Conservation (phyloP, 1,140 invertebrate species). For the Drosophila sturtevanti region DNA sequence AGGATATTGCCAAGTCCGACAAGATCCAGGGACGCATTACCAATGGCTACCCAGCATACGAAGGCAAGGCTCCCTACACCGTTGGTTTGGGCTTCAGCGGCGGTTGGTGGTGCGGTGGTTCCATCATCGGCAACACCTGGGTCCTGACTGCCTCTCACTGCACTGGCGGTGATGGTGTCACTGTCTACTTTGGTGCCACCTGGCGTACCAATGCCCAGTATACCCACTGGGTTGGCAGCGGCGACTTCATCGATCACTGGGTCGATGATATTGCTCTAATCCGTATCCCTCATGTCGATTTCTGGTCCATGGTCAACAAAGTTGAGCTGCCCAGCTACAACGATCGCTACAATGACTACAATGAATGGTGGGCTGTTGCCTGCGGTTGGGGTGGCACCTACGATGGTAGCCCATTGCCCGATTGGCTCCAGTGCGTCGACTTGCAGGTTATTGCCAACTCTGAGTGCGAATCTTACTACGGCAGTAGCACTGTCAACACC, state of each 20-base stretch:
- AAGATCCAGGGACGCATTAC: conserved; percentile 25
- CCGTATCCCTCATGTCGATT: conserved; percentile 31
- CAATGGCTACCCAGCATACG: conserved; percentile 42
- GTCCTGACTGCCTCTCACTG: conserved; percentile 86
- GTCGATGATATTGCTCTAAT: conserved; percentile 33
- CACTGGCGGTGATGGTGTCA: conserved; percentile 31
- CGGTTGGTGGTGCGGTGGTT: conserved; percentile 78
- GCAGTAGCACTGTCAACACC: background rate
- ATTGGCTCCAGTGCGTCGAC: conserved; percentile 28
- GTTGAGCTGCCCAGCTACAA: conserved; percentile 35
- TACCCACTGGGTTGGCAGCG: conserved; percentile 27
- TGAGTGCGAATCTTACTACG: conserved; percentile 17
- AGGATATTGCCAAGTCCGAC: conserved; percentile 40
- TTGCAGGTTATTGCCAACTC: conserved; percentile 23
- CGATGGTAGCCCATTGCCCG: conserved; percentile 28
- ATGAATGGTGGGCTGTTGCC: conserved; percentile 30
- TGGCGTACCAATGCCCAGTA: conserved; percentile 37
- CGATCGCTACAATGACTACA: conserved; percentile 25
- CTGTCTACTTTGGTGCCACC: conserved; percentile 53
- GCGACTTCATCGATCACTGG: conserved; percentile 35
- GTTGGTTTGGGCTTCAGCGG: conserved; percentile 74
- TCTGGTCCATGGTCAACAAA: conserved; percentile 36
- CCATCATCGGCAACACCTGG: conserved; percentile 83
- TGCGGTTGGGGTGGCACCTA: conserved; percentile 40
- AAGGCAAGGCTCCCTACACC: conserved; percentile 83